A percentile compares a stretch with the other conserved stretches of the same genome.
These are phyloP conservation scores for Varanus komodoensis DNA, from an alignment of 2,113 vertebrate species.

Conservation along the genomic window DNA sequence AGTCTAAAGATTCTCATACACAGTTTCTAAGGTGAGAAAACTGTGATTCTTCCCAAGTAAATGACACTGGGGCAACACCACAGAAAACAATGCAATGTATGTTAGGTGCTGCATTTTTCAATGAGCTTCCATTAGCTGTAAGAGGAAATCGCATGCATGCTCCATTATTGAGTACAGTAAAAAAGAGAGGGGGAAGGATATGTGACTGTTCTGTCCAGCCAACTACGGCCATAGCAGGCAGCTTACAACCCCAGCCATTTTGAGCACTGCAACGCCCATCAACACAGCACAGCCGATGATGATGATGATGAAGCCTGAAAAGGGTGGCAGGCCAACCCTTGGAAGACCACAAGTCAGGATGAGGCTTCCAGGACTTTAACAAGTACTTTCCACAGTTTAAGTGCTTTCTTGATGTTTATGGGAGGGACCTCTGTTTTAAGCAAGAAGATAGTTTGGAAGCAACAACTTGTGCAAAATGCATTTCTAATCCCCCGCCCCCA, in stretches of 20 bases:
- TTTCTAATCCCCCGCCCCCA: too few relatives aligned
- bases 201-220: not conserved
- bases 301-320: too few relatives aligned
- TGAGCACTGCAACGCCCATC: too few relatives aligned
- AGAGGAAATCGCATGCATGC: too few relatives aligned
- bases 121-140: not conserved
- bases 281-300: too few relatives aligned
- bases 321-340: too few relatives aligned
- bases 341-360: too few relatives aligned
- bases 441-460: too few relatives aligned
- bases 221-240: not conserved
- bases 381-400: not conserved
- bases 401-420: not conserved
- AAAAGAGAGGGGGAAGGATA: not conserved
- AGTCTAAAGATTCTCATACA: not conserved
- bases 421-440: too few relatives aligned
- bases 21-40: too few relatives aligned
- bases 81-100: not conserved
- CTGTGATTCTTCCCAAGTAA: not conserved
- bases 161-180: not conserved
- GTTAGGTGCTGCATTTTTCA: not conserved
- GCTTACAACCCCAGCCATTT: too few relatives aligned
- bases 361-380: not conserved
- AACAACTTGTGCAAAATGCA: too few relatives aligned
- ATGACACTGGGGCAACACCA: not conserved